phyloP scores from a whole-genome alignment of 1,140 invertebrate species.

The Bombus terrestris region DNA sequence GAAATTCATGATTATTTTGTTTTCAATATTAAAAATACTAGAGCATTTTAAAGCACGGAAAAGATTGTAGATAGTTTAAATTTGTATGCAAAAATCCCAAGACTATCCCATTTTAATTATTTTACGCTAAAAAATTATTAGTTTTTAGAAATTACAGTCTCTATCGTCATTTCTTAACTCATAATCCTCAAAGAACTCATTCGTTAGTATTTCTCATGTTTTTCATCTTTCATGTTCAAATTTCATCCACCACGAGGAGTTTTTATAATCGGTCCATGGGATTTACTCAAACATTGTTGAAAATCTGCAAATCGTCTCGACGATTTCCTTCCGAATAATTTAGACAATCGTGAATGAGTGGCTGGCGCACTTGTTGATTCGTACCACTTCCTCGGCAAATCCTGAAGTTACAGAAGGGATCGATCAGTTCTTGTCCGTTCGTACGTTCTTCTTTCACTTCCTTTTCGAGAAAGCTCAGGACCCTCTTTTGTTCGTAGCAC shows the following conservation, averaged over 20 bases:
- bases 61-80: neutral
- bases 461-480: neutral
- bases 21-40: neutral
- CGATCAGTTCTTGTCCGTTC: slow-evolving; percentile 33
- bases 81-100: no score
- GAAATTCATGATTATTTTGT: neutral
- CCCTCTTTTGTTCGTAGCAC: slow-evolving; percentile 5
- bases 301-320: slow-evolving; percentile 22
- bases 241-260: neutral
- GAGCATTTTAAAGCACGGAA: neutral
- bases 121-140: neutral
- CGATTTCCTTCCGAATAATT: slow-evolving; percentile 28
- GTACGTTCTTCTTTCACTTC: neutral
- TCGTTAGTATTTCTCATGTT: neutral
- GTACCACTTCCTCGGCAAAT: slow-evolving; percentile 25
- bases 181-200: neutral
- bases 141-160: no score
- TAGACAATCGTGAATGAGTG: slow-evolving; percentile 9
- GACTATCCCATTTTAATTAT: neutral
- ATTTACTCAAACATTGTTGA: neutral
- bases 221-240: neutral
- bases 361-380: slow-evolving; percentile 58
- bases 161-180: neutral
- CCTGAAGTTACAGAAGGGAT: slow-evolving; percentile 18
- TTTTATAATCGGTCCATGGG: neutral